Evolutionary conservation across 2,113 vertebrate genomes (phyloP), one percentile per base, ranked within the genome.

Genomic region (Turdus rufiventris): DNA sequence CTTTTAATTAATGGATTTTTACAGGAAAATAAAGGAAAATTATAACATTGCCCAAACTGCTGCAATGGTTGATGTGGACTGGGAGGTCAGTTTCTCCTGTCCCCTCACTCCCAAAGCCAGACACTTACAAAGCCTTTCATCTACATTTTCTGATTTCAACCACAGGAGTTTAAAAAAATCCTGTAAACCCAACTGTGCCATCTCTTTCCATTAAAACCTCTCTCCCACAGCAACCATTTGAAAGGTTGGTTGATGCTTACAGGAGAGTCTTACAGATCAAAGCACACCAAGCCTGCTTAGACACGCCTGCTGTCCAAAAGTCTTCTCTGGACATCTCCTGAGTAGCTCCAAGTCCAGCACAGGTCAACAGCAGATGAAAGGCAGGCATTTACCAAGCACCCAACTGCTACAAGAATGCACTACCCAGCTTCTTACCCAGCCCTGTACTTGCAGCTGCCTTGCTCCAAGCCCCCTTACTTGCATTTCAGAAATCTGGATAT

Each of bases 1-100:
- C 56, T 88, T 95, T 84, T 74, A 70, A 94, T 50, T 89, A 88
- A 93, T 43, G 8, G 31, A 54, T 25, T 50, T 82, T 96, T 73
- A 68, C 75, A 86, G 48, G 25, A 56, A 77, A 74, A 94, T 14
- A 65, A 36, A 85, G 60, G 50, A 62, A 94, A 66, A 94, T 56
- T 77, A 26, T 60, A 74, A 65, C 36, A 36, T 24, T 74, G 53
- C 21, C 54, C 34, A 51, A 80, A 45, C 16, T 63, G 43, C 43
- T 53, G 18, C 56, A 89, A 33, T 26, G 43, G 45, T n/a, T 91
- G 86, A 56, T 18, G 43, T 5, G 75, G 85, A 66, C 19, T 23
- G 7, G 29, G 60, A 21, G 48, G 4, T 24, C 47, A 66, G 26
- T 21, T 89, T 74, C 16, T 48, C 5, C 2, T 1, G 15, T 34